Percentiles rank a stretch among this genome's conserved stretches.
Conservation (phyloP, 2,113 vertebrate species). For the Melanerpes aurifrons region DNA sequence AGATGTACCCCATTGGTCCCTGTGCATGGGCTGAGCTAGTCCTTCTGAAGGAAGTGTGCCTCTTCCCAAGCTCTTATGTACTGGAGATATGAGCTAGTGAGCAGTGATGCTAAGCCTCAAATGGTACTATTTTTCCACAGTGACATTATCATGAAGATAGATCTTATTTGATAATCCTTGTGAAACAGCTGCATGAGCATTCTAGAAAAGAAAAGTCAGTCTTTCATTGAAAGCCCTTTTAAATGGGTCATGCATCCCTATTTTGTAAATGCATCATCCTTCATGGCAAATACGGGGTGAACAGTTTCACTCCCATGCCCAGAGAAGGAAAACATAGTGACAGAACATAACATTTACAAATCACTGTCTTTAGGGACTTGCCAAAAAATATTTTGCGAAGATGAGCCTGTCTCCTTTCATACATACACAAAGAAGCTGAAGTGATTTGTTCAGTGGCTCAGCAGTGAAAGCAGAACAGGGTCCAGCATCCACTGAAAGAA, state of each 20-base stretch:
- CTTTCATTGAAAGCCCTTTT: background rate
- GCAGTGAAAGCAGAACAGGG: background rate
- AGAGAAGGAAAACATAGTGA: background rate
- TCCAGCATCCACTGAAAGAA: background rate
- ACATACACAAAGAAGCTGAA: background rate
- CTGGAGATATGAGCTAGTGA: background rate
- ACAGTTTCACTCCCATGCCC: background rate
- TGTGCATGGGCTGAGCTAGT: background rate
- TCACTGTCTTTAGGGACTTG: background rate
- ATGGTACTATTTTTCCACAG: background rate
- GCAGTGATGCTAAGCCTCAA: background rate
- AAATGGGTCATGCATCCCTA: background rate
- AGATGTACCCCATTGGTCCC: rapidly evolving
- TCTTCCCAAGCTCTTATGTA: background rate
- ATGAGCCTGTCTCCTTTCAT: background rate
- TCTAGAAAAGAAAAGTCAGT: background rate
- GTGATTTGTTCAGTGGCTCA: background rate
- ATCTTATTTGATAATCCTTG: background rate
- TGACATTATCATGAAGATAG: background rate
- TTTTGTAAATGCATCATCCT: background rate
- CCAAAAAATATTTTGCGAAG: background rate
- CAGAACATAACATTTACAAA: background rate
- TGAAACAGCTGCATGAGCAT: background rate
- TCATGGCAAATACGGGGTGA: rapidly evolving
- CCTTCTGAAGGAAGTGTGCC: background rate